phyloP scores from a whole-genome alignment of 2,888 invertebrate genomes.

The Morinoia aosen region DNA sequence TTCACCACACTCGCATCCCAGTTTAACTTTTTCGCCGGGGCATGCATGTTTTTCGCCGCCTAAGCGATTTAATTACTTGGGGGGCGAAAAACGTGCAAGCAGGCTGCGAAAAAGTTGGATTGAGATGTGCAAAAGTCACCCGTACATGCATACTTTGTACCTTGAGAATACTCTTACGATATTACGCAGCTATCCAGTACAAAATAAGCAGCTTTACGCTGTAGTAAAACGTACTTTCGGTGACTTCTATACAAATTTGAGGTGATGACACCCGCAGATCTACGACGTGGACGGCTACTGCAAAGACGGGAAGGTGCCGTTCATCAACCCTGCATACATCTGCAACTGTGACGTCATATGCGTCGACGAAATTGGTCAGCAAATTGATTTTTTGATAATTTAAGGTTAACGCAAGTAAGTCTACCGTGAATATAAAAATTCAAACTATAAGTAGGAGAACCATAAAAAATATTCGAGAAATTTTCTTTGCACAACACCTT shows the following conservation, averaged over 20 bases:
- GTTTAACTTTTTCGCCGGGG: too few species aligned
- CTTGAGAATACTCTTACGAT: too few species aligned
- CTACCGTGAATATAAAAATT: not conserved
- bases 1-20: too few species aligned
- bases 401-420: not conserved
- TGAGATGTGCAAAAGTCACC: too few species aligned
- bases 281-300: conserved; percentile 35
- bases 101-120: too few species aligned
- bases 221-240: too few species aligned
- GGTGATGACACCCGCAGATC: not conserved
- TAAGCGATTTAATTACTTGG: too few species aligned
- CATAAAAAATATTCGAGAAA: not conserved
- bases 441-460: not conserved
- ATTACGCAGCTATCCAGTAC: too few species aligned
- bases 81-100: too few species aligned
- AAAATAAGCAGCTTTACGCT: too few species aligned
- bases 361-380: conserved; percentile 55
- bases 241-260: not conserved
- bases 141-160: too few species aligned
- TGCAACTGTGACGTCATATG: conserved; percentile 60
- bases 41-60: too few species aligned
- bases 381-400: not conserved
- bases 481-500: not conserved
- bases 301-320: not conserved
- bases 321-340: conserved; percentile 43